Base-by-base conservation (phyloP, 2,888 invertebrate species). In the Dugesia japonica region DNA sequence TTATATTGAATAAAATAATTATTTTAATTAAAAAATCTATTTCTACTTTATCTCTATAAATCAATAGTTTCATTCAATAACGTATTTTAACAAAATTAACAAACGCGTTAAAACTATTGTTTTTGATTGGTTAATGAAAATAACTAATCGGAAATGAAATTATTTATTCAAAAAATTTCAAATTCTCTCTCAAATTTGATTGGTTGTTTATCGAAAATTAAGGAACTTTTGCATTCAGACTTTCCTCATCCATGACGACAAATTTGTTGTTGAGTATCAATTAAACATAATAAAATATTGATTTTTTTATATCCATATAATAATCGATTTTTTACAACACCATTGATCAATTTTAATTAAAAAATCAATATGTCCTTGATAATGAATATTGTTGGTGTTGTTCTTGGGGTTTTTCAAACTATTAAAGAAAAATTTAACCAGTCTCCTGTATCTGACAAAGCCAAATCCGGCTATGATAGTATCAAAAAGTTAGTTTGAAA, bases 171-270 rank as follows among this genome's bases (percentile, higher is more conserved):
- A 56, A 23, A 56, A 56, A 56, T 56, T 56, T 56, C 23, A 56
- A 56, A 56, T 23, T 9, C 56, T 20, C 56, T 56, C 56, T 56
- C 56, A n/a, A 56, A 56, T 56, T n/a, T 56, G 23, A 56, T 56
- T 56, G 56, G 56, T 56, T 23, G n/a, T n/a, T 56, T 56, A n/a
- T 56, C 17, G n/a, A 56, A 56, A 56, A 56, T 23, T 56, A n/a
- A 56, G 56, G 56, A 56, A 56, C 56, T 56, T 56, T 56, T 56
- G 56, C 56, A 56, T 56, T 56, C 56, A 56, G 56, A 56, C 56
- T 56, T 23, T 56, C 23, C 56, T 56, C 56, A 56, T 56, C 56
- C 56, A 56, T 56, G 56, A 56, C 56, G 56, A 56, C 56, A 56
- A 56, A 56, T 56, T 56, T 20, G 23, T 56, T 56, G n/a, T 56